Conservation (phyloP, 2,797 vertebrate species). For the Notolabrus celidotus region DNA sequence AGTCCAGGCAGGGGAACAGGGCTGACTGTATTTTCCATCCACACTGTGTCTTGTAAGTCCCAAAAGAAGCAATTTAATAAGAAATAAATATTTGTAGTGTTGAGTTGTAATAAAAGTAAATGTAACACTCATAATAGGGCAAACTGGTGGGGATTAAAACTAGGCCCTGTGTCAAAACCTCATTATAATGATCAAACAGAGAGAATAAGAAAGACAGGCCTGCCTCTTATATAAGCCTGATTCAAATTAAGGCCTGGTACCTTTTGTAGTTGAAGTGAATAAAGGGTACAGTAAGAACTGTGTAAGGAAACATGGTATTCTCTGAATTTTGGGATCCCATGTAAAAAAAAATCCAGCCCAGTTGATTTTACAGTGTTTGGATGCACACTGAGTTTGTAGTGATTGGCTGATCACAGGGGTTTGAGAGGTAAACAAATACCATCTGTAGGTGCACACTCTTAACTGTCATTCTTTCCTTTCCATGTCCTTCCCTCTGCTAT, state of each 20-base stretch:
- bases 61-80: too few relatives aligned
- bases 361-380: background rate
- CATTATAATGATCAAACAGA: too few relatives aligned
- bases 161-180: too few relatives aligned
- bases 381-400: background rate
- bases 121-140: too few relatives aligned
- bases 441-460: background rate
- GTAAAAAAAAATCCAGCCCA: background rate
- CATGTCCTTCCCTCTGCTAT: background rate
- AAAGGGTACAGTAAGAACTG: background rate
- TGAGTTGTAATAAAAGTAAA: too few relatives aligned
- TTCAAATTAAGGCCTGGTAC: background rate
- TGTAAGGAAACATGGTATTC: background rate
- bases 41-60: too few relatives aligned
- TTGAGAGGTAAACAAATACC: conserved; percentile 17
- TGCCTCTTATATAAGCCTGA: too few relatives aligned
- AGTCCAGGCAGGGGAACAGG: too few relatives aligned
- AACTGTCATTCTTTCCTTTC: conserved; percentile 16
- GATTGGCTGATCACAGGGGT: background rate
- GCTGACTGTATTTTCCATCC: too few relatives aligned
- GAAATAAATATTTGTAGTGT: too few relatives aligned
- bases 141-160: too few relatives aligned
- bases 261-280: background rate
- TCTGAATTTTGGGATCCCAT: background rate
- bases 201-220: too few relatives aligned